Percentiles rank a stretch among this genome's conserved stretches.
phyloP scores from a whole-genome alignment of 2,113 vertebrate genomes.

The Origma solitaria region DNA sequence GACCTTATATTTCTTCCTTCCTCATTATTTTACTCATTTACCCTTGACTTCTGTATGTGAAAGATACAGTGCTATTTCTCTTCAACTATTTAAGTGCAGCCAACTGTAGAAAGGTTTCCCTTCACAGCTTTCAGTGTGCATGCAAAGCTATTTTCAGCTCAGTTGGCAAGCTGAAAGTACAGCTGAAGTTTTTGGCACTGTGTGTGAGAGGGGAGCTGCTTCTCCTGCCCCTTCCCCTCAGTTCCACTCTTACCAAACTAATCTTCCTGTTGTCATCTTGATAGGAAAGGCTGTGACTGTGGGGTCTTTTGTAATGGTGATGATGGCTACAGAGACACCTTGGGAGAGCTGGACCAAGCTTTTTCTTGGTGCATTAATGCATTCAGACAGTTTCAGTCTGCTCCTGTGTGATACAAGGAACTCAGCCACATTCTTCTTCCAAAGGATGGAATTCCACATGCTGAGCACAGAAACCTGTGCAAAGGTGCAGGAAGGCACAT shows the following conservation, averaged over 20 bases:
- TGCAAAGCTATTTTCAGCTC: neutral
- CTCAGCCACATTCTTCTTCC: neutral
- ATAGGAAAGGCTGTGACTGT: neutral
- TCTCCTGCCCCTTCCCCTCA: neutral
- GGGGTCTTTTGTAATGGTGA: neutral
- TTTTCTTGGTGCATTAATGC: neutral
- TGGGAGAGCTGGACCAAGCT: neutral
- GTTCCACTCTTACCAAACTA: neutral
- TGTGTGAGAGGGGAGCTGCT: neutral
- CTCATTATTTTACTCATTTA: neutral
- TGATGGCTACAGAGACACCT: neutral
- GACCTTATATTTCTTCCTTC: neutral
- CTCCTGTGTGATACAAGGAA: neutral
- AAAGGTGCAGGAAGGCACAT: neutral
- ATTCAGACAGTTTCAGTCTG: neutral
- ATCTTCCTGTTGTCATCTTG: neutral
- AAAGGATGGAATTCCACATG: accelerated
- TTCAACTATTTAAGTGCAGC: neutral
- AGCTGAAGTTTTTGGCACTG: neutral
- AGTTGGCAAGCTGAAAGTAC: neutral
- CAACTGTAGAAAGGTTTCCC: neutral
- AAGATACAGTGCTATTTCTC: neutral
- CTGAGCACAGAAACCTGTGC: neutral
- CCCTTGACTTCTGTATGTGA: neutral
- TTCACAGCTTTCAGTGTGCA: neutral